phyloP scores from a whole-genome alignment of 2,113 vertebrate genomes.

The Rhinoderma darwinii region DNA sequence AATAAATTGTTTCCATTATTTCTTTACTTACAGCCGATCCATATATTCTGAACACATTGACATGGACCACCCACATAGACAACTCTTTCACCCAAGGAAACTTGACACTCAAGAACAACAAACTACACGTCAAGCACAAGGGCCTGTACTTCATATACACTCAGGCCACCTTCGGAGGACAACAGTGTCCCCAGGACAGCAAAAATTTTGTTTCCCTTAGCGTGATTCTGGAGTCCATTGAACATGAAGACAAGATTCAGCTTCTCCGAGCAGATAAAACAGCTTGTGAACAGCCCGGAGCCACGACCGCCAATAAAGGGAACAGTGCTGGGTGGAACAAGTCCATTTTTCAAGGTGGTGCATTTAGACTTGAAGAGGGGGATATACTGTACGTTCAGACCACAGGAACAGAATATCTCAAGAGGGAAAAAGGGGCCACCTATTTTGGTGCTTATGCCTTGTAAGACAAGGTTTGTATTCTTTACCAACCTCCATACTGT shows the following conservation, averaged over 20 bases:
- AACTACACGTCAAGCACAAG: background rate
- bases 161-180: background rate
- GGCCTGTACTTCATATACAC: constrained; percentile 29
- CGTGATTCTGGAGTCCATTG: background rate
- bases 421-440: background rate
- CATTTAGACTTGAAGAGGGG: background rate
- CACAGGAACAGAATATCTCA: background rate
- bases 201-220: background rate
- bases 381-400: background rate
- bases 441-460: constrained; percentile 34
- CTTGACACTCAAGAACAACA: background rate
- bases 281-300: background rate
- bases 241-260: background rate
- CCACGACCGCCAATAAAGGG: background rate
- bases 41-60: background rate
- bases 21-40: background rate
- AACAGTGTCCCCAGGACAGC: background rate
- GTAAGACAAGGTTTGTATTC: background rate
- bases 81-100: background rate
- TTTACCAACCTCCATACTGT: background rate
- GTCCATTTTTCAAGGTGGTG: constrained; percentile 17
- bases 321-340: background rate
- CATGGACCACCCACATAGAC: background rate
- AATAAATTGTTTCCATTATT: background rate
- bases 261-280: constrained; percentile 16